Evolutionary conservation across 2,113 vertebrate genomes (phyloP).

Genomic region (Tympanuchus pallidicinctus): DNA sequence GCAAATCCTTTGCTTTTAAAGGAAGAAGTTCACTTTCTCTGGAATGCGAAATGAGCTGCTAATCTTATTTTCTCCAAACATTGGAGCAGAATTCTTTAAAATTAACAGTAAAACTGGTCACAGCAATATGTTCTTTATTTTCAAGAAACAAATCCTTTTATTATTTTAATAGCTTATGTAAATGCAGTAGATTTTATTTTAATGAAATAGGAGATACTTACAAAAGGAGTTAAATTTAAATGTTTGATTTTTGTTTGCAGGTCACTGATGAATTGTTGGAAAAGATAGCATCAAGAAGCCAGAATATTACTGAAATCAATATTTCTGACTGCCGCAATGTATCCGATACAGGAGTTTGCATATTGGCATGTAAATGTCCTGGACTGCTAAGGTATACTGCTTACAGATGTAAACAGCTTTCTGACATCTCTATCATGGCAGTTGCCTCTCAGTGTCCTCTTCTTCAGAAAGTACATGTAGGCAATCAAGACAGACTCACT

Average conservation of each 20-base stretch:
- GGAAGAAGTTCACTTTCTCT: not conserved
- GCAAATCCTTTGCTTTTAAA: not conserved
- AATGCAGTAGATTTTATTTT: not conserved
- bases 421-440: slow-evolving; percentile 90
- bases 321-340: slow-evolving; percentile 97
- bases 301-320: slow-evolving; percentile 97
- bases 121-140: not conserved
- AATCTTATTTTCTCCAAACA: not conserved
- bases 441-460: slow-evolving; percentile 92
- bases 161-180: not conserved
- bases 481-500: slow-evolving; percentile 97
- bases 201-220: not conserved
- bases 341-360: slow-evolving; percentile 90
- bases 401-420: slow-evolving; percentile 96
- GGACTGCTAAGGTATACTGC: slow-evolving; percentile 94
- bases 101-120: not conserved
- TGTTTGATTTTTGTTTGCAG: slow-evolving; percentile 71
- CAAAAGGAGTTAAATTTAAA: not conserved
- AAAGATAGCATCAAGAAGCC: slow-evolving; percentile 94
- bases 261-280: slow-evolving; percentile 94
- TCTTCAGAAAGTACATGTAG: slow-evolving; percentile 95
- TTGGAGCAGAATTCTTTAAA: not conserved
- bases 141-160: not conserved
- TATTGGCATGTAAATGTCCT: slow-evolving; percentile 91
- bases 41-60: not conserved